Conservation (phyloP, 2,888 invertebrate genomes). For the Nomada hirtipes region DNA sequence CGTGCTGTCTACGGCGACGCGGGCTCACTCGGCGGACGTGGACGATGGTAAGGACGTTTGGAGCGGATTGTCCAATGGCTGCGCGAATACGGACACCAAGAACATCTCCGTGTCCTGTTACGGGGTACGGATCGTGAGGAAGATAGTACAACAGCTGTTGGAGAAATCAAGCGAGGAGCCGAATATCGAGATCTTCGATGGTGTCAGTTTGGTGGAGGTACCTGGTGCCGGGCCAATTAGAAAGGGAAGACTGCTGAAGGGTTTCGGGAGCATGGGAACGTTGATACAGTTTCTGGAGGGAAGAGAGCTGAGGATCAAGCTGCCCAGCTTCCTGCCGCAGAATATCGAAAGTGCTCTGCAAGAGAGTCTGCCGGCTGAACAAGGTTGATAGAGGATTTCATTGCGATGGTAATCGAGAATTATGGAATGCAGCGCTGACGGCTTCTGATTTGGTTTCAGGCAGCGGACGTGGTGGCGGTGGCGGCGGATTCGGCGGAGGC, state of each 20-base stretch:
- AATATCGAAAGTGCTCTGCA: conserved; percentile 87
- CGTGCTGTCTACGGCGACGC: conserved; percentile 37
- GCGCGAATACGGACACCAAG: conserved; percentile 73
- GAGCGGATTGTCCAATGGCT: conserved; percentile 71
- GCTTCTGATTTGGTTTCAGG: conserved; percentile 28
- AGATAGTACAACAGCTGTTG: conserved; percentile 86
- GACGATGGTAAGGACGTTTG: conserved; percentile 64
- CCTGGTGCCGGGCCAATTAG: conserved; percentile 85
- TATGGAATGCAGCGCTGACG: too few species aligned
- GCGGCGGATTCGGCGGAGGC: conserved; percentile 84
- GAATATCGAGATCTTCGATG: conserved; percentile 87
- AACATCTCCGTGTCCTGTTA: conserved; percentile 85
- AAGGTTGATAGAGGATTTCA: conserved; percentile 78
- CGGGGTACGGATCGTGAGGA: conserved; percentile 85
- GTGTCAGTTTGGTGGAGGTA: conserved; percentile 87
- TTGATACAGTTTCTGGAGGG: conserved; percentile 89
- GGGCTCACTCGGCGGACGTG: conserved; percentile 3
- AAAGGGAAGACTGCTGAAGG: conserved; percentile 83
- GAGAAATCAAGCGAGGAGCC: conserved; percentile 85
- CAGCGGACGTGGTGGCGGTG: conserved; percentile 26
- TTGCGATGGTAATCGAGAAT: not conserved
- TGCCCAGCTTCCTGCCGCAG: conserved; percentile 89
- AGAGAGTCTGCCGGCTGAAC: conserved; percentile 85
- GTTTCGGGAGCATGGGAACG: conserved; percentile 85
- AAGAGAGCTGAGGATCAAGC: conserved; percentile 90